Percentiles rank a stretch among this genome's conserved stretches.
Conservation (phyloP, 1,140 invertebrate species). For the Metopolophium dirhodum region DNA sequence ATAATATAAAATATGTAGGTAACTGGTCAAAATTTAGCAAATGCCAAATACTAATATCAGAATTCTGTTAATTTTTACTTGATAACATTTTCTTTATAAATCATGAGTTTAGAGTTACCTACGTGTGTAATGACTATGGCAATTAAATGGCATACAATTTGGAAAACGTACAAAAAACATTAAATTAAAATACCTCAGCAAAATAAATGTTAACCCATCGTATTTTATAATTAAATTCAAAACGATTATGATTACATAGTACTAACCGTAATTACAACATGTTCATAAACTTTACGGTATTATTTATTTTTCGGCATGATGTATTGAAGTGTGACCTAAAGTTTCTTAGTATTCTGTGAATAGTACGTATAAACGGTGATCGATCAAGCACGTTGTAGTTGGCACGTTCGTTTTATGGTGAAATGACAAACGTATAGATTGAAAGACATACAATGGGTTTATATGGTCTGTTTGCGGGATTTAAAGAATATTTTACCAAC, state of each 20-base stretch:
- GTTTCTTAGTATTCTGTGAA: neutral
- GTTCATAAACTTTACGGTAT: neutral
- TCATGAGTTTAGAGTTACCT: neutral
- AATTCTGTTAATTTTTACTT: neutral
- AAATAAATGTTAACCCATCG: neutral
- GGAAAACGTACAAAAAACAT: neutral
- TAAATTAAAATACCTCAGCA: neutral
- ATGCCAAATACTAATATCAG: neutral
- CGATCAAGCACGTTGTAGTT: neutral
- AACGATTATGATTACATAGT: neutral
- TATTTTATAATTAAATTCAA: slow-evolving; percentile 3
- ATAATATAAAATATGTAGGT: neutral
- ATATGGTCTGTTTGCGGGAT: neutral
- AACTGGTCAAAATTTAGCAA: neutral
- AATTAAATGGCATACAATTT: neutral
- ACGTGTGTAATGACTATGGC: neutral
- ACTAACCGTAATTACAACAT: neutral
- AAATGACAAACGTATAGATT: neutral
- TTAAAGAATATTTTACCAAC: neutral
- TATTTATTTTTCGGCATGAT: neutral
- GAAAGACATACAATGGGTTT: neutral
- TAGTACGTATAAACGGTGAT: neutral
- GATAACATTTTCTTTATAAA: neutral
- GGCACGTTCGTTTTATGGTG: neutral
- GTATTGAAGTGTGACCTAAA: neutral